Percentiles rank a stretch among this genome's conserved stretches.
Evolutionary conservation across 2,113 vertebrate species (phyloP).

Genomic region (Electrona antarctica): DNA sequence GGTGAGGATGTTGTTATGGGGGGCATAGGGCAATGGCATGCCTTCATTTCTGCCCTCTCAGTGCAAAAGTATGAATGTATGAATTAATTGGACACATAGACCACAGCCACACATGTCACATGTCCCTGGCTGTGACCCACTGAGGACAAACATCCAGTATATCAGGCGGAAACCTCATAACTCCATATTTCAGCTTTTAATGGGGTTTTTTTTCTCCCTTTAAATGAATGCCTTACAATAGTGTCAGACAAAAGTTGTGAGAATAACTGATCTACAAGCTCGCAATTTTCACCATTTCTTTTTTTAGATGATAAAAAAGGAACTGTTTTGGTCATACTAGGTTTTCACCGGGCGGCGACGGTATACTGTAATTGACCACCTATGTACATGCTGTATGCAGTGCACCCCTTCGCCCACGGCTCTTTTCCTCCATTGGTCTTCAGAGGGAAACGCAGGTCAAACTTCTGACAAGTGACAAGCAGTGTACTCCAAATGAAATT

Average conservation of each 20-base stretch:
- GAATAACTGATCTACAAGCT: too few species aligned
- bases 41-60: constrained; percentile 47
- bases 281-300: too few species aligned
- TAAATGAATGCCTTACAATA: too few species aligned
- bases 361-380: not conserved
- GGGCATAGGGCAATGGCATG: constrained; percentile 48
- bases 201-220: not conserved
- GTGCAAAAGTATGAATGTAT: constrained; percentile 25
- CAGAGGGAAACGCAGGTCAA: constrained; percentile 28
- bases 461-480: constrained; percentile 28
- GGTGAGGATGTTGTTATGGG: constrained; percentile 33
- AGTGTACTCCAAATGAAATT: constrained; percentile 2
- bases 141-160: not conserved
- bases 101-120: constrained; percentile 2
- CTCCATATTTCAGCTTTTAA: not conserved
- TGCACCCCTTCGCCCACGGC: not conserved
- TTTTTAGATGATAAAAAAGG: too few species aligned
- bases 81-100: constrained; percentile 17
- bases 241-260: too few species aligned
- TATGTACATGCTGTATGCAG: not conserved
- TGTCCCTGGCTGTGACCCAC: not conserved
- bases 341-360: not conserved
- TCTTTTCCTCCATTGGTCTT: constrained; percentile 6
- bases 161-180: not conserved
- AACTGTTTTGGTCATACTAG: not conserved